Percentiles rank a stretch among this genome's conserved stretches.
phyloP scores from a whole-genome alignment of 1,140 invertebrate species.

The Drosophila santomea region DNA sequence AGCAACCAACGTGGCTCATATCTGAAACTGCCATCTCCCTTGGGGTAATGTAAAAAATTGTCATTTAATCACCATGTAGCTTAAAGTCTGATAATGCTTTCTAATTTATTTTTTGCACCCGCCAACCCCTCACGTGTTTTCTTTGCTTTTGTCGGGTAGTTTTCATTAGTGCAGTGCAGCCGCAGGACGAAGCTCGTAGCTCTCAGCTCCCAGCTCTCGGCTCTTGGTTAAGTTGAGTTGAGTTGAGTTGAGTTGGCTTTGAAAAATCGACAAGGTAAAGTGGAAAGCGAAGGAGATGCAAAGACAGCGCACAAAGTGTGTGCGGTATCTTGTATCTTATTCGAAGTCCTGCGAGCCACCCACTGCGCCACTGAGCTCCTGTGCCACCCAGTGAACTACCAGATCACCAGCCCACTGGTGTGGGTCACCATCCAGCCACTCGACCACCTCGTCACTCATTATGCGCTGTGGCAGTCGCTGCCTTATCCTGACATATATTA shows the following conservation, averaged over 20 bases:
- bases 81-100: neutral
- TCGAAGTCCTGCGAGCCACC: conserved; percentile 50
- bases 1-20: neutral
- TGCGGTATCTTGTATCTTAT: conserved; percentile 76
- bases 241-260: conserved; percentile 29
- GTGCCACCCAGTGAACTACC: too few species aligned
- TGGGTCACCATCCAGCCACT: neutral
- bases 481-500: conserved; percentile 78
- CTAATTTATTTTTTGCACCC: conserved; percentile 20
- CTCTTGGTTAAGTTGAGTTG: conserved; percentile 7
- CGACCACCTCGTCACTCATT: conserved; percentile 66
- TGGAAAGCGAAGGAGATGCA: conserved; percentile 37
- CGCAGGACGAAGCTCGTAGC: conserved; percentile 22
- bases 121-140: neutral
- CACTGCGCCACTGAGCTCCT: neutral
- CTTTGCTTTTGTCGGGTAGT: conserved; percentile 15
- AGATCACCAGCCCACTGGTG: neutral
- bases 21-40: neutral
- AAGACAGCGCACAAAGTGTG: conserved; percentile 62
- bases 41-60: neutral
- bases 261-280: conserved; percentile 75
- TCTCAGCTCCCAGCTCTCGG: neutral
- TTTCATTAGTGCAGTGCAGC: conserved; percentile 46
- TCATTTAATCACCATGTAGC: neutral
- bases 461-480: conserved; percentile 70